phyloP scores from a whole-genome alignment of 2,797 vertebrate genomes.

The Staurois parvus region DNA sequence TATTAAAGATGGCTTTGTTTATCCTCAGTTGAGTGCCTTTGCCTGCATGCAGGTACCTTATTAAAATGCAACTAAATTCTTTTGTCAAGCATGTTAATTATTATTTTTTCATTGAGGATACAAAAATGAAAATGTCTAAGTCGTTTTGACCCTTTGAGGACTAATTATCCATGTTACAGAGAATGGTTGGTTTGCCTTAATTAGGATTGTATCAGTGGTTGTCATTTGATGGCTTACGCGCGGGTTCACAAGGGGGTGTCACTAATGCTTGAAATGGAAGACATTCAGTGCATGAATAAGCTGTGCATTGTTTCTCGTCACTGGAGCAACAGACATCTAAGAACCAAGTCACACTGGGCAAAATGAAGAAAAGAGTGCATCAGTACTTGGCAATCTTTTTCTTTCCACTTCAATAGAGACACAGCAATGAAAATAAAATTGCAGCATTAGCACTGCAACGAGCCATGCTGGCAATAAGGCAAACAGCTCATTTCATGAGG shows the following conservation, averaged over 20 bases:
- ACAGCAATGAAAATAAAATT: conserved; percentile 64
- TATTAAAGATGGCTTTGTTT: conserved; percentile 39
- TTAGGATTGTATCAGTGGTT: conserved; percentile 69
- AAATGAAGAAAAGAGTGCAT: conserved; percentile 70
- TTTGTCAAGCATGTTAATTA: conserved; percentile 45
- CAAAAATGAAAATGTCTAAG: conserved; percentile 50
- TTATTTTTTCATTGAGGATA: conserved; percentile 56
- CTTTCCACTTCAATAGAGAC: conserved; percentile 71
- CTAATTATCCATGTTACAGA: conserved; percentile 66
- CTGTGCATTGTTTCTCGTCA: conserved; percentile 70
- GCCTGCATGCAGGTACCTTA: conserved; percentile 22
- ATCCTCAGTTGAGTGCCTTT: conserved; percentile 3
- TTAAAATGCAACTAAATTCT: conserved; percentile 38
- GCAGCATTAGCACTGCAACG: conserved; percentile 62
- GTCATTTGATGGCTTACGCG: conserved; percentile 66
- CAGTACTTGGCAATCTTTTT: conserved; percentile 69
- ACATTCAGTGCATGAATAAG: conserved; percentile 69
- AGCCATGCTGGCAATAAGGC: conserved; percentile 70
- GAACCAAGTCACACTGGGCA: conserved; percentile 71
- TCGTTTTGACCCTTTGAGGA: conserved; percentile 58
- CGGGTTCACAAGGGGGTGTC: conserved; percentile 66
- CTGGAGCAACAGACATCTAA: conserved; percentile 68
- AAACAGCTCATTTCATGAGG: conserved; percentile 68
- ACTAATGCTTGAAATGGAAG: conserved; percentile 70
- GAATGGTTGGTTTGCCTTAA: conserved; percentile 68